These are phyloP conservation scores for Eupithecia dodoneata DNA, from an alignment of 2,888 invertebrate species.

Conservation along the genomic window DNA sequence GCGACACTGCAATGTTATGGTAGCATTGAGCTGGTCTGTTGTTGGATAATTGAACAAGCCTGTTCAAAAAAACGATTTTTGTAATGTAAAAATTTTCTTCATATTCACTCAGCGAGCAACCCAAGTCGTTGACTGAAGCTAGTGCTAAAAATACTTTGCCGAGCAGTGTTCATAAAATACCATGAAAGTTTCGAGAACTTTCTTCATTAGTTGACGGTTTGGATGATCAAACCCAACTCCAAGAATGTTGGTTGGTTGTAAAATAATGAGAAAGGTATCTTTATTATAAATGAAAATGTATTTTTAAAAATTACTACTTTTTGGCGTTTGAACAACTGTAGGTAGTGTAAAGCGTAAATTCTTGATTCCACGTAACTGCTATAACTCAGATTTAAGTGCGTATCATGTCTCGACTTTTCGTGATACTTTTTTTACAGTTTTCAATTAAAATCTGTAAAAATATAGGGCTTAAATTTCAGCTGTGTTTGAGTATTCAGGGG, in stretches of 20 bases:
- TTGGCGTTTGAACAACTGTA: not conserved
- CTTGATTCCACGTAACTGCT: not conserved
- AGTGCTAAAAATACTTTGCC: not conserved
- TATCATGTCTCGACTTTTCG: no score
- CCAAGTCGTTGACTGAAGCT: not conserved
- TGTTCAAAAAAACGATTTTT: no score
- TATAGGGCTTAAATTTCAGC: no score
- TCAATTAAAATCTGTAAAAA: no score
- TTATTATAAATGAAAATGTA: not conserved
- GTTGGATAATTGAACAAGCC: no score
- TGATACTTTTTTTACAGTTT: no score
- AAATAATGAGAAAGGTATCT: not conserved
- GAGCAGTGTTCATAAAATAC: not conserved
- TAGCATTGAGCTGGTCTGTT: no score
- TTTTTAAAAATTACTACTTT: not conserved
- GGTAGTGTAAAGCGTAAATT: not conserved
- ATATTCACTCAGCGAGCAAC: not conserved
- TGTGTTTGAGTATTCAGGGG: no score
- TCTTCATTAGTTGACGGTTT: conserved; percentile 7
- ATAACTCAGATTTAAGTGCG: no score
- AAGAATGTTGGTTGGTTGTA: conserved; percentile 6
- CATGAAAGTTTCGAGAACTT: conserved; percentile 1
- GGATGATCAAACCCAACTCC: not conserved
- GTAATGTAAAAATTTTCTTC: not conserved
- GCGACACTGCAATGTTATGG: no score